Percentiles rank a stretch among this genome's conserved stretches.
Evolutionary conservation across 2,113 vertebrate species (phyloP).

Genomic region (Acrocephalus kingi): DNA sequence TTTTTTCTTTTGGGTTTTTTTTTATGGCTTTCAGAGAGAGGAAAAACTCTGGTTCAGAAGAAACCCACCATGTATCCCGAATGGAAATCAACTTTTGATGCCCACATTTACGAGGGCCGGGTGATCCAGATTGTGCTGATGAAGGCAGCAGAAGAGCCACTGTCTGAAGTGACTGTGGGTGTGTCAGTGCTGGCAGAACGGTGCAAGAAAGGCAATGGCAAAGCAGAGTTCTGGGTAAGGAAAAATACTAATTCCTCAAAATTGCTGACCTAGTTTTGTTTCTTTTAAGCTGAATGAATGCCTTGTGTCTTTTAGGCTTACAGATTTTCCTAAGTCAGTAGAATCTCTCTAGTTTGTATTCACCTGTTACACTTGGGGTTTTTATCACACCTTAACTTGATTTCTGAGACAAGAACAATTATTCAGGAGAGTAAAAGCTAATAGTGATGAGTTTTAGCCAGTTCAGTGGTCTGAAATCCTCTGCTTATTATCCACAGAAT

Average conservation of each 20-base stretch:
- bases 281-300: neutral
- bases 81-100: constrained; percentile 93
- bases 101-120: constrained; percentile 95
- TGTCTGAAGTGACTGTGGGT: constrained; percentile 94
- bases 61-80: constrained; percentile 98
- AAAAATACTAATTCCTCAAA: neutral
- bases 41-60: constrained; percentile 93
- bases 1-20: no score
- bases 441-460: neutral
- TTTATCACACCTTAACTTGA: neutral
- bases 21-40: constrained; percentile 80
- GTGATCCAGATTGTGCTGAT: constrained; percentile 96
- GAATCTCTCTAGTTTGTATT: neutral
- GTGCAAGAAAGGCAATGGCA: constrained; percentile 95
- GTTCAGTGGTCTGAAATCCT: neutral
- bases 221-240: constrained; percentile 95
- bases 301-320: neutral
- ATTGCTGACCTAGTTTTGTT: neutral
- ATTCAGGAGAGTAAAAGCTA: neutral
- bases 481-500: neutral
- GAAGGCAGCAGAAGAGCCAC: constrained; percentile 88
- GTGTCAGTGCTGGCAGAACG: constrained; percentile 92
- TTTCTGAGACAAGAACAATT: neutral
- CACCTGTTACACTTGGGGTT: neutral
- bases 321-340: neutral